Base-by-base conservation (phyloP, 2,113 vertebrate species). In the Zingel zingel region DNA sequence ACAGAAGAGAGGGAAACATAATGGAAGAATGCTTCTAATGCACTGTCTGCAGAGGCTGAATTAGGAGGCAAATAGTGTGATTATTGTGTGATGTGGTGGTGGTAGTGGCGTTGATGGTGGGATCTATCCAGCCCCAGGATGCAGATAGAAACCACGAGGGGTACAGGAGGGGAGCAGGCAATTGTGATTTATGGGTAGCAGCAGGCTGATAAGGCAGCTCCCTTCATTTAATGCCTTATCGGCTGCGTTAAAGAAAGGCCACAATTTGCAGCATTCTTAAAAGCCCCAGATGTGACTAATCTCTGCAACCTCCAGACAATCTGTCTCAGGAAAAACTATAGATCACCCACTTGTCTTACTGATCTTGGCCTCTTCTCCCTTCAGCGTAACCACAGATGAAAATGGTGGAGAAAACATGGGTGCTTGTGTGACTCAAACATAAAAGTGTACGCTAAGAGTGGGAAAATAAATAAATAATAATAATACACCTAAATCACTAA, bases 201-300 rank as follows among this genome's bases (percentile, higher is more conserved):
- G 91, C 56, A 73, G 78, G 92, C 94, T 93, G 95, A 96, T 96
- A 96, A 96, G 94, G 92, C 90, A 61, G 87, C 91, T 94, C 84
- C 95, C 94, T 95, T 95, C 95, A 96, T 96, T 96, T 96, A 95
- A 91, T 66, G 90, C 88, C 95, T 96, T 96, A 96, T 96, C 95
- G 83, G 88, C 79, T 5, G 82, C 86, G 92, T 93, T 95, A 94
- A 95, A 96, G 95, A 96, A 95, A 96, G 95, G 93, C 92, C 93
- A 94, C 95, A 96, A 96, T 96, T 95, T 96, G 95, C 94, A 92
- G 94, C 94, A 93, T 95, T 95, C 94, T 95, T 95, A 94, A 95
- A 95, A 95, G 93, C 90, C 95, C 95, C 94, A 94, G 93, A 95
- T 95, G 95, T 93, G 91, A 95, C 94, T 95, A 95, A 96, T 96